phyloP scores from a whole-genome alignment of 2,113 vertebrate species.

The Fulica atra region DNA sequence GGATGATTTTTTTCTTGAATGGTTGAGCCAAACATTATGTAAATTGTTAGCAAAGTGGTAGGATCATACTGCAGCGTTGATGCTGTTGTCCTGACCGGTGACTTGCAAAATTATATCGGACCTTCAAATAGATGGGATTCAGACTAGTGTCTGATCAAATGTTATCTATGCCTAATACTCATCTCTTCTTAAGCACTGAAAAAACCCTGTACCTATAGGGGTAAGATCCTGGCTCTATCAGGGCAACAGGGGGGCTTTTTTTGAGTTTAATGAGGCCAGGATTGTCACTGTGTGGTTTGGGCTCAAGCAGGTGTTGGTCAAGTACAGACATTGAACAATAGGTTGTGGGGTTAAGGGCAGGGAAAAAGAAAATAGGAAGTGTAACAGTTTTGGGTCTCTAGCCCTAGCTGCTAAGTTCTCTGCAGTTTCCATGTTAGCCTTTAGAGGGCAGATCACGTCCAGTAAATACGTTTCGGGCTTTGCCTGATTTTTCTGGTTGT shows the following conservation, averaged over 20 bases:
- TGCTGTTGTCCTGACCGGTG: background rate
- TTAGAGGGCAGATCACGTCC: conserved; percentile 69
- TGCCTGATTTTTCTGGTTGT: accelerated
- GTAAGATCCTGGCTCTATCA: background rate
- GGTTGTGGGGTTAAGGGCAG: background rate
- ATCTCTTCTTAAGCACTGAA: background rate
- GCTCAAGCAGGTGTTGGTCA: background rate
- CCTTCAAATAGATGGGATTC: background rate
- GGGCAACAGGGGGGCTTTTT: background rate
- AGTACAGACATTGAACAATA: background rate
- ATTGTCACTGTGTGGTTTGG: background rate
- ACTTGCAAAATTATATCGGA: background rate
- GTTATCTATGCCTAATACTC: background rate
- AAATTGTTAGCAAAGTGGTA: background rate
- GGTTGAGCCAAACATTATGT: accelerated
- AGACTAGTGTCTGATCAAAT: background rate
- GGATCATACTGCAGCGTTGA: accelerated
- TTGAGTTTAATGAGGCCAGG: background rate
- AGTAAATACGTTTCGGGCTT: background rate
- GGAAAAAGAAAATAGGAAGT: background rate
- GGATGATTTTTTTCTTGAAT: background rate
- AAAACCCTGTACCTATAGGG: background rate
- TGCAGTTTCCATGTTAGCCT: conserved; percentile 23
- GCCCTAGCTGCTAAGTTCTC: background rate
- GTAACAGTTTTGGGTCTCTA: background rate